A percentile compares a stretch with the other conserved stretches of the same genome.
These are phyloP conservation scores for Sternotherus odoratus DNA, from an alignment of 2,797 vertebrate species.

Conservation along the genomic window DNA sequence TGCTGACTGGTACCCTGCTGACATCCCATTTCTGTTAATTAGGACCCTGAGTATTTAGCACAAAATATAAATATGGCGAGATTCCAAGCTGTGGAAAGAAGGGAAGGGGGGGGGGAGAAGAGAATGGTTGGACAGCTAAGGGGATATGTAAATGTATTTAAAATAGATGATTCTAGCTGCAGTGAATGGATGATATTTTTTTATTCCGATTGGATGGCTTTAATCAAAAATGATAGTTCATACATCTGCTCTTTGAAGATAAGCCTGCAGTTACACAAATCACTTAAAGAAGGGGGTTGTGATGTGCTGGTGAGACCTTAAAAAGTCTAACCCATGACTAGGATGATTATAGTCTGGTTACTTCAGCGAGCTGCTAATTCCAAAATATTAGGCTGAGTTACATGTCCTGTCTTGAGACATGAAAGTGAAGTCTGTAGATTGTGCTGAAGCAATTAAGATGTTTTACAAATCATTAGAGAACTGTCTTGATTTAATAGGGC, in stretches of 20 bases:
- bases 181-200: conserved; percentile 63
- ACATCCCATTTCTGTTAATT: conserved; percentile 73
- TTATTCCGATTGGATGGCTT: conserved; percentile 71
- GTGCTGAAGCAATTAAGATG: conserved; percentile 62
- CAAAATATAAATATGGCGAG: conserved; percentile 58
- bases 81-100: conserved; percentile 48
- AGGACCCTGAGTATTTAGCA: conserved; percentile 66
- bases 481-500: conserved; percentile 26
- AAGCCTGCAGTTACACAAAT: conserved; percentile 74
- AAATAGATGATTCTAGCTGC: conserved; percentile 63
- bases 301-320: conserved; percentile 73
- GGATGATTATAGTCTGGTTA: conserved; percentile 76
- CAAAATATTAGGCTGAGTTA: conserved; percentile 68
- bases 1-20: conserved; percentile 68
- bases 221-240: conserved; percentile 81
- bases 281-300: conserved; percentile 67
- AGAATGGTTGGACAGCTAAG: conserved; percentile 59
- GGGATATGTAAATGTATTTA: conserved; percentile 71
- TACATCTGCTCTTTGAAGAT: conserved; percentile 82
- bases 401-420: conserved; percentile 71
- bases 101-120: neutral
- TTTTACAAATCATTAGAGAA: conserved; percentile 62
- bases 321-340: conserved; percentile 75
- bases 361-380: conserved; percentile 74
- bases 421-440: conserved; percentile 63